Percentiles rank a stretch among this genome's conserved stretches.
These are phyloP conservation scores for Microcebus murinus DNA, from an alignment of 2,113 vertebrate genomes.

Conservation along the genomic window DNA sequence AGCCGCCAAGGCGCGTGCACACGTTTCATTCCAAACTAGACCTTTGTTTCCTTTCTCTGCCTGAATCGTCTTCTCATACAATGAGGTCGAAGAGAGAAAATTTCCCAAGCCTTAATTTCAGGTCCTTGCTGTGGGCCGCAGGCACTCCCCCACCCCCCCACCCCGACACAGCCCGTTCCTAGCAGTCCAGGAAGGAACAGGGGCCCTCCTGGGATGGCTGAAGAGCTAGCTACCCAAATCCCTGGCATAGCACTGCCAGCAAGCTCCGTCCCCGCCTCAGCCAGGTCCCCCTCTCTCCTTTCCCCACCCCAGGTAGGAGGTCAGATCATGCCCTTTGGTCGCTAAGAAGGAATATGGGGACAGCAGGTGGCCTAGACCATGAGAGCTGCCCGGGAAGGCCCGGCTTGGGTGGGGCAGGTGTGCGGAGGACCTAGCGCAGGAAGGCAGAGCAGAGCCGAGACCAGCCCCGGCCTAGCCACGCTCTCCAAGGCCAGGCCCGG, in stretches of 20 bases:
- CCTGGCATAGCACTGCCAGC: background rate
- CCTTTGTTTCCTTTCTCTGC: background rate
- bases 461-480: conserved; percentile 90
- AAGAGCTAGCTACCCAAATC: background rate
- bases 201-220: fast-evolving
- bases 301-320: background rate
- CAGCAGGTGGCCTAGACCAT: background rate
- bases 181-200: background rate
- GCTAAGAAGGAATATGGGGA: background rate
- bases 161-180: too few species aligned
- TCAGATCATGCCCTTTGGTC: background rate
- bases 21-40: background rate
- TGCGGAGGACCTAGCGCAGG: conserved; percentile 88
- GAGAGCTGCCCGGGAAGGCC: too few species aligned
- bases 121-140: background rate
- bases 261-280: background rate
- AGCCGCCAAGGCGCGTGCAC: fast-evolving
- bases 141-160: too few species aligned
- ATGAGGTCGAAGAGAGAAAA: background rate
- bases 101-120: conserved; percentile 31
- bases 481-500: conserved; percentile 84
- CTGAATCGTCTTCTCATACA: background rate
- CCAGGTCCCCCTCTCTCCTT: background rate
- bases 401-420: conserved; percentile 85
- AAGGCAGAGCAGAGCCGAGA: conserved; percentile 91